phyloP scores from a whole-genome alignment of 2,888 invertebrate species.

The Galerucella nymphaeae region DNA sequence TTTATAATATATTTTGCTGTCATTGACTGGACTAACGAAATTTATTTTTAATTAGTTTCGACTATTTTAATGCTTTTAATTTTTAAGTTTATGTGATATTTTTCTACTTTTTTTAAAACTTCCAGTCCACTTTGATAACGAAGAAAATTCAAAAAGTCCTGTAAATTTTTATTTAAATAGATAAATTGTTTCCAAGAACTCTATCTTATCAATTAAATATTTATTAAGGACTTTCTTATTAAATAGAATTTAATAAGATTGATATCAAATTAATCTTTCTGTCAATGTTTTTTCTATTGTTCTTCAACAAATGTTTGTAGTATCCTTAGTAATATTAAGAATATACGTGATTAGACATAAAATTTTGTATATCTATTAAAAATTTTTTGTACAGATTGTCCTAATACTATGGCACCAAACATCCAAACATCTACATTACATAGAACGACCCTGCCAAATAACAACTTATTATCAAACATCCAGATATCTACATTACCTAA shows the following conservation, averaged over 20 bases:
- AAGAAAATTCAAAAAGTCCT: background rate
- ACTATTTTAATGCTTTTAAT: too few relatives aligned
- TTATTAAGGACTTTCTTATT: too few relatives aligned
- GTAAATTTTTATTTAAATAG: background rate
- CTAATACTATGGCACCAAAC: background rate
- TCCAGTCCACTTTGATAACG: background rate
- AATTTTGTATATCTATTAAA: background rate
- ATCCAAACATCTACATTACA: background rate
- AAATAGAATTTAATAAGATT: background rate
- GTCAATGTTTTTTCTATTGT: too few relatives aligned
- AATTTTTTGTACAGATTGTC: background rate
- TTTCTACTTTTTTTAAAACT: background rate
- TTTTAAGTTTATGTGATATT: too few relatives aligned
- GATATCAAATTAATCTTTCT: too few relatives aligned
- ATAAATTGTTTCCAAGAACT: background rate
- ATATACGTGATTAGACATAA: too few relatives aligned
- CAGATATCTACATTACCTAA: too few relatives aligned
- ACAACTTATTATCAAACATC: background rate
- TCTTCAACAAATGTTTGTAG: too few relatives aligned
- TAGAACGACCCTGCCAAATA: conserved; percentile 34
- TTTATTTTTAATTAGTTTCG: too few relatives aligned
- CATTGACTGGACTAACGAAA: too few relatives aligned
- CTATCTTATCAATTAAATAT: background rate
- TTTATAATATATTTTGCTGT: too few relatives aligned
- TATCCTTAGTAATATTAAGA: too few relatives aligned